Percentiles rank a stretch among this genome's conserved stretches.
phyloP scores from a whole-genome alignment of 2,888 invertebrate species.

The Rhingia rostrata region DNA sequence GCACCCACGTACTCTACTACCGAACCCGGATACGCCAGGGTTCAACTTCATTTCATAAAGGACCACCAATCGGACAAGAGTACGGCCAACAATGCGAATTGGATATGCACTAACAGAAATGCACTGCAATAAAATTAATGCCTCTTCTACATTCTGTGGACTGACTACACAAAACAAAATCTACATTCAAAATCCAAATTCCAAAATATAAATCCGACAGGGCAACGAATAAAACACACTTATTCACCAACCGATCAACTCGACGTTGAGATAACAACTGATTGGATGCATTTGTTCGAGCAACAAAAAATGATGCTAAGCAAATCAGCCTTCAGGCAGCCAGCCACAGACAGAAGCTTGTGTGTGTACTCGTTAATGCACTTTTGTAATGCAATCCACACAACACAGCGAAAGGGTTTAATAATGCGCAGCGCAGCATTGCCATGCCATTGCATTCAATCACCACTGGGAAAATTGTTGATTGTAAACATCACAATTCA shows the following conservation, averaged over 20 bases:
- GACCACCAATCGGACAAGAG: constrained; percentile 19
- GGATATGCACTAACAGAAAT: constrained; percentile 25
- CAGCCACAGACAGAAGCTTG: constrained; percentile 12
- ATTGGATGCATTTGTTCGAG: constrained; percentile 70
- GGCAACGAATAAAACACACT: constrained; percentile 21
- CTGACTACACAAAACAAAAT: constrained; percentile 51
- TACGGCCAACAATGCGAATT: constrained; percentile 25
- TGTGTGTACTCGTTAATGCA: constrained; percentile 41
- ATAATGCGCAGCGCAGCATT: neutral
- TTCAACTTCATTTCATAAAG: constrained; percentile 65
- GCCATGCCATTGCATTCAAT: neutral
- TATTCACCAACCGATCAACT: constrained; percentile 68
- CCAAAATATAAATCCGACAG: constrained; percentile 22
- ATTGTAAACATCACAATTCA: neutral
- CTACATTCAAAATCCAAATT: constrained; percentile 48
- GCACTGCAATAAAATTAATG: constrained; percentile 33
- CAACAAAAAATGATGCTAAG: constrained; percentile 73
- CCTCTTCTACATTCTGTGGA: constrained; percentile 33
- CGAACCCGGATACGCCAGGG: constrained; percentile 45
- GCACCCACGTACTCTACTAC: constrained; percentile 51
- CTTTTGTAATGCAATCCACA: constrained; percentile 59
- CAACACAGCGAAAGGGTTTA: constrained; percentile 50
- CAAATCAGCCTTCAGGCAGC: constrained; percentile 30
- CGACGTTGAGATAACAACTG: constrained; percentile 77
- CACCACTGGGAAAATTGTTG: neutral